Evolutionary conservation across 2,113 vertebrate species (phyloP).

Genomic region (Indicator indicator): DNA sequence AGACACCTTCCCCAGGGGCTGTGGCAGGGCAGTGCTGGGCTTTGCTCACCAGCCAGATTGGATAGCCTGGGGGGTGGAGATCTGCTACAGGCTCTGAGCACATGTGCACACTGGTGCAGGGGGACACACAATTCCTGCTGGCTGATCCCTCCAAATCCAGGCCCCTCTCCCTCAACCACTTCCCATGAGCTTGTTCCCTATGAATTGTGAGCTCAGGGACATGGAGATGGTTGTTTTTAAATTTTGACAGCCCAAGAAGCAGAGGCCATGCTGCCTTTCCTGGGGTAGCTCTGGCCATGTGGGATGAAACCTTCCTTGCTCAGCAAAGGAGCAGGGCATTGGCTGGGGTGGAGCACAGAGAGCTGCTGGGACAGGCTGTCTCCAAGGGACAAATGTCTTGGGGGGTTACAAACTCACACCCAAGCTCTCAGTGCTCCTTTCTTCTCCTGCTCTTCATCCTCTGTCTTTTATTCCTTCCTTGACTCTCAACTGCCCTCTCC

Average conservation of each 20-base stretch:
- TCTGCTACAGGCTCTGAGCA: background rate
- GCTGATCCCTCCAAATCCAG: background rate
- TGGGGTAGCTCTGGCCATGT: background rate
- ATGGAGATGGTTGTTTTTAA: background rate
- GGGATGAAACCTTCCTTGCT: background rate
- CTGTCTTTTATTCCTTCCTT: background rate
- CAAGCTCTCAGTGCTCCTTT: fast-evolving
- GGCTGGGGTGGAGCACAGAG: background rate
- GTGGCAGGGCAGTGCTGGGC: background rate
- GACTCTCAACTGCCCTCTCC: background rate
- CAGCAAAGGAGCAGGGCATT: background rate
- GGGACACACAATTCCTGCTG: background rate
- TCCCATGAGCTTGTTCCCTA: background rate
- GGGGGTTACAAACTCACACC: background rate
- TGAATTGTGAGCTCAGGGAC: fast-evolving
- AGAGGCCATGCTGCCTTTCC: background rate
- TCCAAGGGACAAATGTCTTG: background rate
- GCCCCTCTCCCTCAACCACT: background rate
- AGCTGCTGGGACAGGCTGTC: background rate
- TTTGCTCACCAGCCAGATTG: background rate
- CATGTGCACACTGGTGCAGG: fast-evolving
- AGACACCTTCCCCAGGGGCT: background rate
- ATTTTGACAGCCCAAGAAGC: background rate
- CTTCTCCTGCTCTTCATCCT: background rate
- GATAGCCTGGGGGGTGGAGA: fast-evolving